Evolutionary conservation across 2,888 invertebrate species (phyloP).

Genomic region (Elaeidobius kamerunicus): DNA sequence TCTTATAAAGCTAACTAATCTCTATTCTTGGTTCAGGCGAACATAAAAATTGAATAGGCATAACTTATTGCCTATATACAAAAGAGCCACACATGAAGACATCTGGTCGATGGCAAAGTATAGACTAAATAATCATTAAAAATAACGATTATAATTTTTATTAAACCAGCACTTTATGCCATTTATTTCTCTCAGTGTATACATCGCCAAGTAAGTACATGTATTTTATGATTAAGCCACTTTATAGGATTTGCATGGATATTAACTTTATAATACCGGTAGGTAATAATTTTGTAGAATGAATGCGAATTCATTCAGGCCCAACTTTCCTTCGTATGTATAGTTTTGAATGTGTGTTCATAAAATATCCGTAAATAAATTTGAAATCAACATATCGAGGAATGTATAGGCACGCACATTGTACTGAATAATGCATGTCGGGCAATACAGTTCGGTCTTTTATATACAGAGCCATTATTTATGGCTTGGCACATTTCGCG

Average conservation of each 20-base stretch:
- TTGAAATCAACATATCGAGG: slow-evolving; percentile 7
- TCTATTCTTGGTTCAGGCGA: background rate
- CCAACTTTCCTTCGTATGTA: no score
- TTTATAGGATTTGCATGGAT: no score
- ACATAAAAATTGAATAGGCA: background rate
- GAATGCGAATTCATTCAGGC: background rate
- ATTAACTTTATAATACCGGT: no score
- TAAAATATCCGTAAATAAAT: slow-evolving; percentile 12
- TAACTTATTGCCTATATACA: background rate
- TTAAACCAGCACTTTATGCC: no score
- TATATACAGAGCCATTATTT: slow-evolving; percentile 1
- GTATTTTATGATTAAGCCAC: no score
- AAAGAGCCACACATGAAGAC: background rate
- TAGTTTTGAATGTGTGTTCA: slow-evolving; percentile 4
- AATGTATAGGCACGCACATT: slow-evolving; percentile 16
- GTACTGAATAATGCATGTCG: slow-evolving; percentile 10
- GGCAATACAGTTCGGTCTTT: slow-evolving; percentile 2
- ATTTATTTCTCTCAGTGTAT: no score
- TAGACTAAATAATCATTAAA: no score
- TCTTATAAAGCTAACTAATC: background rate
- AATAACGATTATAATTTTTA: no score
- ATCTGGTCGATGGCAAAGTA: no score
- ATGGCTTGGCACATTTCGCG: background rate
- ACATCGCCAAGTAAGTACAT: no score
- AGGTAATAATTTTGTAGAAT: no score